phyloP scores from a whole-genome alignment of 2,888 invertebrate genomes.

The Pediacus dermestoides region DNA sequence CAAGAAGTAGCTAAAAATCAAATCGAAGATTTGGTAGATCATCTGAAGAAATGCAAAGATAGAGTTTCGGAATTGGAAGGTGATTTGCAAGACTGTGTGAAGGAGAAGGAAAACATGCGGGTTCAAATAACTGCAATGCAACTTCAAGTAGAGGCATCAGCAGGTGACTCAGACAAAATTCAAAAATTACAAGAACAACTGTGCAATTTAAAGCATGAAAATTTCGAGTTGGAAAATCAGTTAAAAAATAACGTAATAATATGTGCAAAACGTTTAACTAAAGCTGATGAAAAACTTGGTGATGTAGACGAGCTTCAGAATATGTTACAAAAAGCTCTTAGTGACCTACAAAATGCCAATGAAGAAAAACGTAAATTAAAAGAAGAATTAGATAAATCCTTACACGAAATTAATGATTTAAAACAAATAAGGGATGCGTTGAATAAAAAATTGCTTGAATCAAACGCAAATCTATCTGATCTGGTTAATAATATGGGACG shows the following conservation, averaged over 20 bases:
- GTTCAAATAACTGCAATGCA: no score
- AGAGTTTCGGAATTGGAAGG: constrained; percentile 31
- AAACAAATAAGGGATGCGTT: constrained; percentile 24
- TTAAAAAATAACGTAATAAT: no score
- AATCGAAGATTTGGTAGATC: constrained; percentile 39
- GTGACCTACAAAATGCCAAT: no score
- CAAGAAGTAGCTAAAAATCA: constrained; percentile 44
- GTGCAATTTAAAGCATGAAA: constrained; percentile 14
- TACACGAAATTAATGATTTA: constrained; percentile 13
- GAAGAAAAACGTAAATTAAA: no score
- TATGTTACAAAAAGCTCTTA: no score
- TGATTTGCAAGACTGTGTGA: constrained; percentile 12
- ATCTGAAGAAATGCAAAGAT: constrained; percentile 32
- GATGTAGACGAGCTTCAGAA: no score
- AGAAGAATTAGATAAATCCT: constrained; percentile 12
- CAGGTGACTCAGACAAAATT: constrained; percentile 9
- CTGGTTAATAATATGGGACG: no score
- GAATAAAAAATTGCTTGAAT: constrained; percentile 27
- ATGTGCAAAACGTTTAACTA: no score
- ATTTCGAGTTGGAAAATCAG: constrained; percentile 16
- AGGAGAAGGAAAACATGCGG: constrained; percentile 9
- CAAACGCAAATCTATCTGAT: constrained; percentile 27
- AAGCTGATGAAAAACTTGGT: no score
- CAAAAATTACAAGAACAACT: no score
- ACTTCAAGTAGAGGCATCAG: no score